These are phyloP conservation scores for Mormyrus lacerda DNA, from an alignment of 2,113 vertebrate species.

Conservation along the genomic window DNA sequence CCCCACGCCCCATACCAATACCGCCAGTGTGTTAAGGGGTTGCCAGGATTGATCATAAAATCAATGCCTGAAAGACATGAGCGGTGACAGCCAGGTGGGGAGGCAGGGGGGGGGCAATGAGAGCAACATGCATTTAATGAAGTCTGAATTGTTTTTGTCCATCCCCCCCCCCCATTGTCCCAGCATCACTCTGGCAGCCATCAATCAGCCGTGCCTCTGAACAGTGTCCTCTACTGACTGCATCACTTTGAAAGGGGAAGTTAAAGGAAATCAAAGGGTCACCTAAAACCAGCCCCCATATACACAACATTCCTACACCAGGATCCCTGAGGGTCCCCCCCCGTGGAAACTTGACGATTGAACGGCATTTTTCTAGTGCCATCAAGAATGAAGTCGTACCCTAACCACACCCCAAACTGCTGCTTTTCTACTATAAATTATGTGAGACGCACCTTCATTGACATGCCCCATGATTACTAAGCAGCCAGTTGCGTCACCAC, in stretches of 20 bases:
- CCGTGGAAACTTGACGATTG: not conserved
- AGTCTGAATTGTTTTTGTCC: conserved; percentile 20
- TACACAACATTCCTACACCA: not conserved
- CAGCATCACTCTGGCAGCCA: conserved; percentile 2
- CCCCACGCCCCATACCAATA: not conserved
- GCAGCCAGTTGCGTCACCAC: no score
- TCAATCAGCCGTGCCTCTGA: not conserved
- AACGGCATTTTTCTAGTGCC: not conserved
- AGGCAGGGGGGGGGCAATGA: not conserved
- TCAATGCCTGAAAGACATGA: not conserved
- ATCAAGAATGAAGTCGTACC: no score
- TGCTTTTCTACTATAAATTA: not conserved
- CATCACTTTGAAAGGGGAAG: not conserved
- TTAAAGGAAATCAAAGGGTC: not conserved
- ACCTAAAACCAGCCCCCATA: not conserved
- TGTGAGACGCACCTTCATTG: not conserved
- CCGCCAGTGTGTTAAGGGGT: not conserved
- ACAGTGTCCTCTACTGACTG: not conserved
- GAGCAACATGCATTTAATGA: conserved; percentile 12
- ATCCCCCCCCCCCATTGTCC: not conserved
- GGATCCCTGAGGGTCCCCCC: not conserved
- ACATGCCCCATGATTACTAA: not conserved
- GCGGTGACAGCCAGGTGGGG: not conserved
- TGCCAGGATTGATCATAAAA: conserved; percentile 23
- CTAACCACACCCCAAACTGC: not conserved